phyloP scores from a whole-genome alignment of 2,113 vertebrate genomes.

The Carassius auratus region DNA sequence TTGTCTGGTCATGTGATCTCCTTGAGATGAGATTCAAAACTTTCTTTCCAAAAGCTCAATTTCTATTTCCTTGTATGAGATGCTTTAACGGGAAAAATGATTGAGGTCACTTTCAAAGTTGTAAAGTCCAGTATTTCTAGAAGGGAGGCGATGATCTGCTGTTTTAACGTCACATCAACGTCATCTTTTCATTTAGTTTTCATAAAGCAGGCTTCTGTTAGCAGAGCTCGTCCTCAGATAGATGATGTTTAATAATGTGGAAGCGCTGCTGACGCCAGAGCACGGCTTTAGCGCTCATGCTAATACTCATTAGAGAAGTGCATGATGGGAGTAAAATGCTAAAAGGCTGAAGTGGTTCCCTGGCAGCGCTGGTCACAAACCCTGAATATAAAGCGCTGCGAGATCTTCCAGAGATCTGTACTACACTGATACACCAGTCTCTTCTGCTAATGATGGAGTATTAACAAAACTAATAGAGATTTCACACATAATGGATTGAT shows the following conservation, averaged over 20 bases:
- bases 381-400: not conserved
- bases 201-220: not conserved
- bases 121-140: not conserved
- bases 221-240: constrained; percentile 28
- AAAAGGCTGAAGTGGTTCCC: not conserved
- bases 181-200: not conserved
- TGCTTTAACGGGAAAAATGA: too few species aligned
- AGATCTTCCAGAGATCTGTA: not conserved
- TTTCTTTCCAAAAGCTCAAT: too few species aligned
- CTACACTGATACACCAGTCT: not conserved
- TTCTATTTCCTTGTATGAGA: too few species aligned
- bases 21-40: too few species aligned
- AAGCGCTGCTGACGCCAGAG: constrained; percentile 49
- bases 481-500: not conserved
- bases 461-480: not conserved
- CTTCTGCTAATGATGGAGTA: not conserved
- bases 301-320: constrained; percentile 40
- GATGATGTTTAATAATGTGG: constrained; percentile 49
- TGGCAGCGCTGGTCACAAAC: not conserved
- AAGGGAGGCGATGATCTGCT: not conserved
- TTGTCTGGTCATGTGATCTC: too few species aligned
- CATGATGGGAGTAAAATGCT: constrained; percentile 5
- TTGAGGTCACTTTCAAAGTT: too few species aligned
- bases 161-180: not conserved
- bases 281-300: constrained; percentile 14